These are phyloP conservation scores for Mionectes macconnelli DNA, from an alignment of 2,113 vertebrate species.

Conservation along the genomic window DNA sequence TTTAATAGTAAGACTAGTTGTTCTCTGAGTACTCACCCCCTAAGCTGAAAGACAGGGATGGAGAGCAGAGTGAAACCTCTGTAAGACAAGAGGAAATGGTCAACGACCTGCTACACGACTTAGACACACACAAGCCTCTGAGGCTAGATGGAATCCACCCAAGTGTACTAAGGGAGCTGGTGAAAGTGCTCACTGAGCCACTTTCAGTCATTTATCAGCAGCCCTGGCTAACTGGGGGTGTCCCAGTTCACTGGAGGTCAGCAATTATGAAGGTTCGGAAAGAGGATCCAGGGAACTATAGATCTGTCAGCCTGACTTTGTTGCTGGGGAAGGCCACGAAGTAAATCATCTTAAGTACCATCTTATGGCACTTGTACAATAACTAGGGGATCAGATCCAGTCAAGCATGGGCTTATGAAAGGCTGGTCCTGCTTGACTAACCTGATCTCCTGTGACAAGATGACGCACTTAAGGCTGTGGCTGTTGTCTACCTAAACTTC, in stretches of 20 bases:
- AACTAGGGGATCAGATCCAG: neutral
- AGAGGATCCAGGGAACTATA: neutral
- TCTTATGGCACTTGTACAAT: neutral
- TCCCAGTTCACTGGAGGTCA: neutral
- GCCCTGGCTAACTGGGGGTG: neutral
- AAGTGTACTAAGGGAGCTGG: neutral
- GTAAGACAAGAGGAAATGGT: neutral
- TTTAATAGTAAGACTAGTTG: neutral
- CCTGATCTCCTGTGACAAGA: neutral
- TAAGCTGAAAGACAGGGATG: neutral
- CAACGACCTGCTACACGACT: neutral
- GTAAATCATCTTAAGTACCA: neutral
- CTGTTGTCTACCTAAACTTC: too few relatives aligned
- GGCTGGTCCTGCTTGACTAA: neutral
- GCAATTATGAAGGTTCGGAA: neutral
- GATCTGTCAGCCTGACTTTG: neutral
- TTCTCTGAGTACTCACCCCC: neutral
- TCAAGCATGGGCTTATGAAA: neutral
- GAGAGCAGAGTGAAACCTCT: neutral
- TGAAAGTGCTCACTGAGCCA: neutral
- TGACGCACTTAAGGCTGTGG: accelerated
- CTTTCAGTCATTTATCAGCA: neutral
- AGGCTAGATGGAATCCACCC: neutral
- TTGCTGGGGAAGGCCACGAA: neutral
- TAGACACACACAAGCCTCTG: neutral